Evolutionary conservation across 2,888 invertebrate species (phyloP), one percentile per base, ranked within the genome.

Genomic region (Melinaea menophilus): DNA sequence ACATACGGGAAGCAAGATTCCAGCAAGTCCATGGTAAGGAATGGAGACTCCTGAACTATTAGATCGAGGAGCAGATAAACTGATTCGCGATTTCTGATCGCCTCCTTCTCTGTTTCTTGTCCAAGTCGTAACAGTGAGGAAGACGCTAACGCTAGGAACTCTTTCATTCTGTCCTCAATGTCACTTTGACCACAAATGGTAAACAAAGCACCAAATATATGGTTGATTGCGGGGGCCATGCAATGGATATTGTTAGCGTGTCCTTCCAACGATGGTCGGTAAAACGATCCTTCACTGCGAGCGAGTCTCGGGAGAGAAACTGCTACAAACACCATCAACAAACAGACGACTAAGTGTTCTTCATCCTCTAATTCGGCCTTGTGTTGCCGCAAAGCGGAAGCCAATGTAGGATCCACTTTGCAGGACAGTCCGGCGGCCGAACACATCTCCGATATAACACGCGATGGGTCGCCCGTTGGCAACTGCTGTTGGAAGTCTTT

Each of bases 1-100:
- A 98, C 98, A 81, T 99, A 99, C 0, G 99, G 99, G 86, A 99
- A 99, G 86, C 99, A 99, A 11, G 98, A 98, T 85, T 99, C 99
- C 71, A 99, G 88, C 70, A 99, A 92, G 91, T 99, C 99, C 98
- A 99, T 99, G 0, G 99, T 99, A 34, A 99, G 92, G 90, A 98
- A 99, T 12, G 99, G 98, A 12, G 98, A 99, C 84, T 99, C 98
- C 84, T 99, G 98, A 54, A 99, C 99, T 82, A 99, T 98, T 90
- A 98, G 95, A 88, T 99, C 99, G 3, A 99, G 92, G 45, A 99
- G 92, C 62, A 99, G 93, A 88, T 99, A 99, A 48, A 99, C 97
- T 0, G 99, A 98, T 84, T 99, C 99, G 59, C 99, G 92, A 86
- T 99, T 98, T 77, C 94, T 96, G 37, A 96, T 97, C 1, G 95